Conservation (phyloP, 1,140 invertebrate species). For the Polyergus mexicanus region DNA sequence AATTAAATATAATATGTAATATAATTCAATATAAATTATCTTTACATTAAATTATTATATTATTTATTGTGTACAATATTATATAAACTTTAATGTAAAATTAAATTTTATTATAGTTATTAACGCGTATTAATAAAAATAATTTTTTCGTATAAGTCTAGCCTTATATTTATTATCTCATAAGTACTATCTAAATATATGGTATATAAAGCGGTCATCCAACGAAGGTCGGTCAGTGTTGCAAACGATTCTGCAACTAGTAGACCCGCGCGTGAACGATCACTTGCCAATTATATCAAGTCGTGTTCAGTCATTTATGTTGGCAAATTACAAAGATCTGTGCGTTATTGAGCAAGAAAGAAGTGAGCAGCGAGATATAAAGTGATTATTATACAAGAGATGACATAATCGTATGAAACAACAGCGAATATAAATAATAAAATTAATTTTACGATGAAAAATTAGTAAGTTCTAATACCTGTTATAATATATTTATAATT, state of each 20-base stretch:
- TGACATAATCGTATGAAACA: not conserved
- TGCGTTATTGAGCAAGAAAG: not conserved
- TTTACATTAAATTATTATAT: not conserved
- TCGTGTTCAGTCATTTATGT: not conserved
- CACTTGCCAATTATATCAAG: conserved; percentile 8
- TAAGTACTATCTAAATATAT: conserved; percentile 21
- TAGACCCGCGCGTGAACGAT: conserved; percentile 21
- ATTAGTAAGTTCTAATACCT: too few relatives aligned
- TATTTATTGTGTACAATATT: not conserved
- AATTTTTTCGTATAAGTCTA: not conserved
- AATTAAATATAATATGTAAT: too few relatives aligned
- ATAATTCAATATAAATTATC: too few relatives aligned
- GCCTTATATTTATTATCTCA: not conserved
- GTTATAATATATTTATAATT: too few relatives aligned
- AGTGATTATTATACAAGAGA: not conserved
- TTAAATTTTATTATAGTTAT: not conserved
- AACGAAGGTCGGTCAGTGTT: conserved; percentile 5
- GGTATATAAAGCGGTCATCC: conserved; percentile 21
- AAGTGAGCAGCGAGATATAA: not conserved
- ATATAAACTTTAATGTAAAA: not conserved
- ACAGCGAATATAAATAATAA: not conserved
- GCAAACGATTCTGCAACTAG: not conserved
- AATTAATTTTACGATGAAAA: not conserved
- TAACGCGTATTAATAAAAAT: not conserved
- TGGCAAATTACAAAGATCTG: not conserved